Evolutionary conservation across 1,140 invertebrate species (phyloP), one percentile per base, ranked within the genome.

Genomic region (Cephus cinctus): DNA sequence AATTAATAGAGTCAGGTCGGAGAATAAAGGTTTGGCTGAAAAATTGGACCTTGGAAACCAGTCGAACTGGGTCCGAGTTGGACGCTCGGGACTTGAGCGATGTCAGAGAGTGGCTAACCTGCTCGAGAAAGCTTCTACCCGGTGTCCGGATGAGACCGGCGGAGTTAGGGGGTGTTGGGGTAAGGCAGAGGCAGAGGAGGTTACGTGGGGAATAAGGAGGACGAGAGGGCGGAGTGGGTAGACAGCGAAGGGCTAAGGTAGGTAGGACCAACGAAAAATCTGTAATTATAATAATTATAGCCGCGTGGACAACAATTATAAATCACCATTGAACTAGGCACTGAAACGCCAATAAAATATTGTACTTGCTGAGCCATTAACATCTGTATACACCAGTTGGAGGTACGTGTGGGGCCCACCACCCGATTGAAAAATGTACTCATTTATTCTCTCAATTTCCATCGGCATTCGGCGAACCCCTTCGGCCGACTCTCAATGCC

Each of bases 281-380:
- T 69, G 57, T 67, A 73, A 71, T 71, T 72, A 73, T 66, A 55
- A 66, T 72, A 70, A 72, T 73, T 70, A 72, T 55, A 71, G 56
- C 40, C 49, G 58, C 43, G 44, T 47, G 49, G 49, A 50, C 58
- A 67, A 64, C 64, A 70, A 71, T 69, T 71, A 67, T 69, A 71
- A 73, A 73, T 71, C 62, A 70, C 56, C 55, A 64, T 67, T 56
- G 65, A 69, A 71, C 61, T 69, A 71, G 65, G 61, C 63, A 69
- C 57, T 67, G 65, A 67, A 69, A 58, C 57, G 54, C 48, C 58
- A 57, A 65, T 63, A 56, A 63, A 61, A 65, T 61, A 61, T 61
- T 52, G 46, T 45, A 14, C 18, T 18, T 11, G 36, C 21, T 18
- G 9, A 36, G 31, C 27, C 36, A 47, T 53, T 61, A 49, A 52